These are phyloP conservation scores for Rhagoletis zephyria DNA, from an alignment of 1,140 invertebrate species.

Conservation along the genomic window DNA sequence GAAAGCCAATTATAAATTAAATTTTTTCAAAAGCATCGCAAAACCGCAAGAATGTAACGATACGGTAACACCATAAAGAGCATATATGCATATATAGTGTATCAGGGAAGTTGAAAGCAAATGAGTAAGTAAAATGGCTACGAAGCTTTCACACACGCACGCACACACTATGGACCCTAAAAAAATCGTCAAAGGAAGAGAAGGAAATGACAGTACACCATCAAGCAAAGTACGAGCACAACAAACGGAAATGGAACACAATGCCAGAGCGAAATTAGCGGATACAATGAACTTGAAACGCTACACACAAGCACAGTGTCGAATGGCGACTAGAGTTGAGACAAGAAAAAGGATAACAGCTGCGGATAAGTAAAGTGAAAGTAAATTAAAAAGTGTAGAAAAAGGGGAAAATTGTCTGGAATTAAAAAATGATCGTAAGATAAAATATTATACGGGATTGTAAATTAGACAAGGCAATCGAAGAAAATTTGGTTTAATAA, in stretches of 20 bases:
- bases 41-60: no score
- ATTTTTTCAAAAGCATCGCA: no score
- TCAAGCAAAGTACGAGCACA: not conserved
- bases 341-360: not conserved
- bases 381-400: not conserved
- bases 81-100: not conserved
- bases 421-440: not conserved
- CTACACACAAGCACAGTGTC: conserved; percentile 14
- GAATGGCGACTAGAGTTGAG: conserved; percentile 16
- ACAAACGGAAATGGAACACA: conserved; percentile 46
- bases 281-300: conserved; percentile 30
- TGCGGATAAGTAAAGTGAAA: conserved; percentile 50
- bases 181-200: not conserved
- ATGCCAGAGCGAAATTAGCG: conserved; percentile 26
- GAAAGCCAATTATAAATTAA: no score
- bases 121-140: not conserved
- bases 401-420: conserved; percentile 12
- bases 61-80: not conserved
- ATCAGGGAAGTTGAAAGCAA: not conserved
- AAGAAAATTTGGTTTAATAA: not conserved
- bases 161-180: not conserved
- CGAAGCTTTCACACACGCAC: not conserved
- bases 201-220: conserved; percentile 13
- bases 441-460: no score
- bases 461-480: no score